Evolutionary conservation across 2,113 vertebrate species (phyloP).

Genomic region (Alces alces): DNA sequence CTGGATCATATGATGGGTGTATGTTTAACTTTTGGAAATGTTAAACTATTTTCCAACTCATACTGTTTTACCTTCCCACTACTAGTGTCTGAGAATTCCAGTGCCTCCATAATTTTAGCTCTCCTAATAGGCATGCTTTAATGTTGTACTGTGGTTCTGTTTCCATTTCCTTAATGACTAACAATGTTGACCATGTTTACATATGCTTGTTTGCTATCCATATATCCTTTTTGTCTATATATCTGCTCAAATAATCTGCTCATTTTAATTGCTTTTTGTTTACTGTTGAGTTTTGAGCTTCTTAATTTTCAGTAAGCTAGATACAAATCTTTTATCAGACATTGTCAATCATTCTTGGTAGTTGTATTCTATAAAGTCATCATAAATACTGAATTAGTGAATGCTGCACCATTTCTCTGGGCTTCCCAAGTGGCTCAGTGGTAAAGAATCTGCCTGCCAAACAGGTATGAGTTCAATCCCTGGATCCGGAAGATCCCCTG

Average conservation of each 20-base stretch:
- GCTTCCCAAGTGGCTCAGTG: neutral
- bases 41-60: neutral
- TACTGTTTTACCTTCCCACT: neutral
- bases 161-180: neutral
- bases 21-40: neutral
- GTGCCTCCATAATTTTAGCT: neutral
- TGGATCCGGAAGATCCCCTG: neutral
- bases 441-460: neutral
- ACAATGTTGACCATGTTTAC: neutral
- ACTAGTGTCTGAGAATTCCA: neutral
- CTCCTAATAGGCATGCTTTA: neutral
- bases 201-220: neutral
- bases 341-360: neutral
- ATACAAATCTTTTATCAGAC: neutral
- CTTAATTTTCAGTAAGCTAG: neutral
- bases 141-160: neutral
- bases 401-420: accelerated
- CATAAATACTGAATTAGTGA: neutral
- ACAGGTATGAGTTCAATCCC: neutral
- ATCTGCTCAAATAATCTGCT: neutral
- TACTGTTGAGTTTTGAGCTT: neutral
- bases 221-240: neutral
- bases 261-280: neutral
- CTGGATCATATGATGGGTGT: neutral
- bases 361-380: neutral